Evolutionary conservation across 2,113 vertebrate genomes (phyloP), one percentile per base, ranked within the genome.

Genomic region (Tachysurus vachellii): DNA sequence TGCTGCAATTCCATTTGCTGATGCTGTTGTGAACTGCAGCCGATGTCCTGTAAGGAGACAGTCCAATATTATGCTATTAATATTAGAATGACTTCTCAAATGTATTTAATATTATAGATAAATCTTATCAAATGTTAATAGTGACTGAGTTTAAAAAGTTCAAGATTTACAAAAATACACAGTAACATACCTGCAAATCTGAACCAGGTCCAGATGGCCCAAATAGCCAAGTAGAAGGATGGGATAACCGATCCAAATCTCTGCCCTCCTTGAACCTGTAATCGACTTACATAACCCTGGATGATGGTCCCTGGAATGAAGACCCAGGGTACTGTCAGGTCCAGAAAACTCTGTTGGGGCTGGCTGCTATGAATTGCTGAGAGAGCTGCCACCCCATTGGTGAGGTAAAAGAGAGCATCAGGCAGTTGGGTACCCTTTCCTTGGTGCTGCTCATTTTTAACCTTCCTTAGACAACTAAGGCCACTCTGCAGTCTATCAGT

Each of bases 171-270:
- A 31, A 81, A 31, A 28, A 36, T n/a, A 36, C 7, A 88, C 12
- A 62, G 3, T 26, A 21, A 88, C 19, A 28, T 14, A 97, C 97
- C 96, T 96, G 96, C 94, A 91, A 97, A 95, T 11, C 95, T 94
- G 86, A 96, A 96, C 97, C 97, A 97, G 56, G 94, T 93, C 97
- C 97, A 98, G 0, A 93, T 95, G 42, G 94, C 96, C 97, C 97
- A 98, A 42, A 97, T 91, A 50, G 91, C 95, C 7, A 93, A 92
- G 10, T 97, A 97, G 90, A 95, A 93, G 83, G 95, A 95, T 0
- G 97, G 94, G 50, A 97, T 95, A 86, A 96, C 83, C 0, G 94
- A 95, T 0, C 96, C 96, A 26, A 96, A 97, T 53, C 94, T 94
- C 68, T 86, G 93, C 17, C 94, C 93, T 4, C 92, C 94, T 71